Evolutionary conservation across 2,888 invertebrate species (phyloP), one percentile per base, ranked within the genome.

Genomic region (Yponomeuta malinellus): DNA sequence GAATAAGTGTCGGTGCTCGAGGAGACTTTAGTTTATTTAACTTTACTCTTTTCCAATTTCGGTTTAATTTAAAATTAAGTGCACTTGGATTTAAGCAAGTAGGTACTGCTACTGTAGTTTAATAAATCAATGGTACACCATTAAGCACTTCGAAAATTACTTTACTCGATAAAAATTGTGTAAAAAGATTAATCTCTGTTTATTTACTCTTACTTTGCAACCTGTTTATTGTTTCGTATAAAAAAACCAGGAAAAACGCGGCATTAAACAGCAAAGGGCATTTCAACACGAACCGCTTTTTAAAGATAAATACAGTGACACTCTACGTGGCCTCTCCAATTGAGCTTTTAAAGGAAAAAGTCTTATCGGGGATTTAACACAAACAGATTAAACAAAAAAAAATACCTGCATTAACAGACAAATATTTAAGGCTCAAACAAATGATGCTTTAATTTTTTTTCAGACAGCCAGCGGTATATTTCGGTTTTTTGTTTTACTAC

Each of bases 1-100:
- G 43, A 63, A 67, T 70, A 59, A 71, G 52, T 33, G 10, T 52
- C 68, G 23, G 63, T 59, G 31, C 69, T 66, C 59, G 64, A 59
- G 66, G 66, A 66, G 63, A 63, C 69, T 69, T 52, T 23, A 68
- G 31, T 52, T 70, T 69, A 63, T 69, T 69, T 70, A 70, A 70
- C 70, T 63, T 52, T 48, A 2, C 72, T 67, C 68, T 48, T 23
- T 64, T 67, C 63, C 29, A 48, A 71, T 70, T 70, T 70, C 23
- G 64, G 63, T 70, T 48, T 48, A 66, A 68, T 72, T 69, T 69
- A 71, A 72, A 68, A 59, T 71, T 37, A 63, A 69, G 29, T 64
- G 52, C 15, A 15, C 52, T 43, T 43, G 43, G 9, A 43, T 8
- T 43, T 43, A 43, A 43, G 43, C 43, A 43, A 43, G 43, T 2